Percentiles rank a stretch among this genome's conserved stretches.
Conservation (phyloP, 2,113 vertebrate genomes). For the Enhydra lutris region DNA sequence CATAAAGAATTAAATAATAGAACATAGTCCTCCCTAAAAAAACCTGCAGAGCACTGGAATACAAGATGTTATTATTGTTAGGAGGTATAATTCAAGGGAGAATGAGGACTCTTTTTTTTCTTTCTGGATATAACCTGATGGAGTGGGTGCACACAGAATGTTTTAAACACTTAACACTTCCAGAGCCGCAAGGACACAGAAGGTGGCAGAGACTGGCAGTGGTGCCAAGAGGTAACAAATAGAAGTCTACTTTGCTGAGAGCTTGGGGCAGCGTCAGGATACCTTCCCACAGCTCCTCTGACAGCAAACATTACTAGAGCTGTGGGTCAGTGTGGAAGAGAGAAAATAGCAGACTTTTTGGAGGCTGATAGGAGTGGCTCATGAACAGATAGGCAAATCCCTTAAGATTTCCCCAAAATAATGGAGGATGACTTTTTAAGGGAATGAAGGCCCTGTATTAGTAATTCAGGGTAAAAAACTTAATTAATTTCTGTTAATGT, state of each 20-base stretch:
- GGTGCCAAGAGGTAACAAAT: background rate
- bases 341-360: background rate
- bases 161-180: background rate
- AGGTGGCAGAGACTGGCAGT: background rate
- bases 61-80: background rate
- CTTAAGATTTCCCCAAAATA: background rate
- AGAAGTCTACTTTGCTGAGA: background rate
- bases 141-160: background rate
- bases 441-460: background rate
- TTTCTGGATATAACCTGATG: background rate
- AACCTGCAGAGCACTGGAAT: background rate
- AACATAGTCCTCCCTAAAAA: background rate
- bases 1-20: background rate
- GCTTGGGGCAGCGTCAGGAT: too few species aligned
- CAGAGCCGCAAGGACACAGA: background rate
- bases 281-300: background rate
- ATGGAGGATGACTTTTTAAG: background rate
- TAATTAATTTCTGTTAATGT: background rate
- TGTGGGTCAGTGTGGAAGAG: too few species aligned
- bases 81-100: background rate
- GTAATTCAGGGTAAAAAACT: background rate
- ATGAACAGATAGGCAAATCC: background rate
- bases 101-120: background rate
- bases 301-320: background rate
- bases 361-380: background rate